phyloP scores from a whole-genome alignment of 2,113 vertebrate species.

The Lepidothrix coronata region DNA sequence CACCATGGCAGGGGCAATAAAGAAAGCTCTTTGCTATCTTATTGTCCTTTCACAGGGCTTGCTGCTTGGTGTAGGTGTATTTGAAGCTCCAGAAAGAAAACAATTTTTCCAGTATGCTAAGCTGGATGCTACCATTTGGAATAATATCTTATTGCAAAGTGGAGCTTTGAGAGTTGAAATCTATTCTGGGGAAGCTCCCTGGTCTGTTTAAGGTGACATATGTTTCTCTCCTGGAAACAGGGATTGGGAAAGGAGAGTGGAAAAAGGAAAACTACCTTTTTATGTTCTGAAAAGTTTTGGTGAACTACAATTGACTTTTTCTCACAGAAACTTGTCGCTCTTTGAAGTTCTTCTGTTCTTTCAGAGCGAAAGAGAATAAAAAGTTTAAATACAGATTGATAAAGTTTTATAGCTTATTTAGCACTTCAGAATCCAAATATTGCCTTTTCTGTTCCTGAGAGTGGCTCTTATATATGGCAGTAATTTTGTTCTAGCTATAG shows the following conservation, averaged over 20 bases:
- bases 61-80: not conserved
- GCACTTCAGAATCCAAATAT: not conserved
- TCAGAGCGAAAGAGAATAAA: not conserved
- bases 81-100: not conserved
- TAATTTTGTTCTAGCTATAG: not conserved
- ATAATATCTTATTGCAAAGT: not conserved
- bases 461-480: not conserved
- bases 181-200: not conserved
- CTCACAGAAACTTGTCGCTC: not conserved
- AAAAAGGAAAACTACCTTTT: not conserved
- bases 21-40: not conserved
- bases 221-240: not conserved
- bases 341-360: not conserved
- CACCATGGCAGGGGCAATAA: not conserved
- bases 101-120: not conserved
- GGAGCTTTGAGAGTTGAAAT: not conserved
- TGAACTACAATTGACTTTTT: not conserved
- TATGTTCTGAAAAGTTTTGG: not conserved
- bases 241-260: not conserved
- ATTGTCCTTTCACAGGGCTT: not conserved
- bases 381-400: not conserved
- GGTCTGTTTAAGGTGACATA: not conserved
- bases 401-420: not conserved
- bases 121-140: not conserved
- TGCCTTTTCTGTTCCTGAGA: not conserved